These are phyloP conservation scores for Cherax quadricarinatus DNA, from an alignment of 1,140 invertebrate species.

Conservation along the genomic window DNA sequence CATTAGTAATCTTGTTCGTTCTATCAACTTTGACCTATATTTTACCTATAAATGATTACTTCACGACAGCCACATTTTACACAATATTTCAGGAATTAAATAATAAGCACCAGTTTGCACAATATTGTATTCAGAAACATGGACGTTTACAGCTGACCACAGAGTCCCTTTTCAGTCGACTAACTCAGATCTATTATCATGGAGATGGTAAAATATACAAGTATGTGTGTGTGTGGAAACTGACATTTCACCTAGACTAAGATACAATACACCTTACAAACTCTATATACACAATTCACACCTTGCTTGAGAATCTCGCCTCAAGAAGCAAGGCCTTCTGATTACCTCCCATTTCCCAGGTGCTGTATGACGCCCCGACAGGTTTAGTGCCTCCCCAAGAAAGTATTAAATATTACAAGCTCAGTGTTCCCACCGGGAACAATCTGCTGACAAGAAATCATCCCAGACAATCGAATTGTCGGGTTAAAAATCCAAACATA, in stretches of 20 bases:
- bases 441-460: too few species aligned
- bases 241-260: neutral
- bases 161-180: neutral
- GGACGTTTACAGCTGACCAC: slow-evolving; percentile 4
- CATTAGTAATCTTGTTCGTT: too few species aligned
- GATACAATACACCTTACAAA: neutral
- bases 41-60: too few species aligned
- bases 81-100: neutral
- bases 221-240: neutral
- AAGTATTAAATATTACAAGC: too few species aligned
- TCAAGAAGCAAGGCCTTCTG: neutral
- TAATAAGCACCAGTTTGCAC: neutral
- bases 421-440: too few species aligned
- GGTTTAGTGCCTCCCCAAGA: too few species aligned
- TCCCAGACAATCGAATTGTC: too few species aligned
- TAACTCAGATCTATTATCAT: neutral
- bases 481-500: too few species aligned
- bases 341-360: neutral
- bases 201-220: neutral
- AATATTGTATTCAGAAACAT: slow-evolving; percentile 32
- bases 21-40: too few species aligned
- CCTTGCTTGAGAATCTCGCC: too few species aligned
- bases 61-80: too few species aligned
- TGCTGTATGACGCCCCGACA: too few species aligned
- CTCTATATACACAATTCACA: neutral